Conservation (phyloP, 2,888 invertebrate species). For the Nycteola revayana region DNA sequence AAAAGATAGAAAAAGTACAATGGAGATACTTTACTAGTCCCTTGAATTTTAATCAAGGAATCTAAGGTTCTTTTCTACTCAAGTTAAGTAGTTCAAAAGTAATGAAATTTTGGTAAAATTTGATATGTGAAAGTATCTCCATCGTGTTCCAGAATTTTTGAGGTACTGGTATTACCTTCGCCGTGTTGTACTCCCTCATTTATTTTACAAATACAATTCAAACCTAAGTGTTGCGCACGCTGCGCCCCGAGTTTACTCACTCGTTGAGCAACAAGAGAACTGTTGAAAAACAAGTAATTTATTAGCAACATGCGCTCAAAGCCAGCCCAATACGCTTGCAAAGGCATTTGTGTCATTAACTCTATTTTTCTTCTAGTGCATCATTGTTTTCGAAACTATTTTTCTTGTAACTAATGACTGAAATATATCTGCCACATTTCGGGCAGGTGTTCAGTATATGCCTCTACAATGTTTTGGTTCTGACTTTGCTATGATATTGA, state of each 20-base stretch:
- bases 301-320: constrained; percentile 81
- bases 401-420: not conserved
- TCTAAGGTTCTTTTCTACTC: too few species aligned
- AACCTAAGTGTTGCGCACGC: constrained; percentile 81
- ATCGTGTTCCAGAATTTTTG: constrained; percentile 64
- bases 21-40: constrained; percentile 57
- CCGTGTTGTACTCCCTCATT: constrained; percentile 75
- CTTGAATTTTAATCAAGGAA: too few species aligned
- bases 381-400: constrained; percentile 1
- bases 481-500: constrained; percentile 68
- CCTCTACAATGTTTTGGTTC: constrained; percentile 68
- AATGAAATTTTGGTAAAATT: not conserved
- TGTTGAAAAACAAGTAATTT: constrained; percentile 82
- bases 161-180: constrained; percentile 78
- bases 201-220: constrained; percentile 80
- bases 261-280: constrained; percentile 80
- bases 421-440: not conserved
- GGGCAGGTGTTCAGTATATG: constrained; percentile 32
- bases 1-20: constrained; percentile 40
- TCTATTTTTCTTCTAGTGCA: constrained; percentile 11
- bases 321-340: constrained; percentile 66
- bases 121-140: constrained; percentile 44
- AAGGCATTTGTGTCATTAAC: constrained; percentile 46
- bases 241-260: constrained; percentile 80
- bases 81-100: too few species aligned